phyloP scores from a whole-genome alignment of 2,888 invertebrate genomes.

The Netelia fuscicornis region DNA sequence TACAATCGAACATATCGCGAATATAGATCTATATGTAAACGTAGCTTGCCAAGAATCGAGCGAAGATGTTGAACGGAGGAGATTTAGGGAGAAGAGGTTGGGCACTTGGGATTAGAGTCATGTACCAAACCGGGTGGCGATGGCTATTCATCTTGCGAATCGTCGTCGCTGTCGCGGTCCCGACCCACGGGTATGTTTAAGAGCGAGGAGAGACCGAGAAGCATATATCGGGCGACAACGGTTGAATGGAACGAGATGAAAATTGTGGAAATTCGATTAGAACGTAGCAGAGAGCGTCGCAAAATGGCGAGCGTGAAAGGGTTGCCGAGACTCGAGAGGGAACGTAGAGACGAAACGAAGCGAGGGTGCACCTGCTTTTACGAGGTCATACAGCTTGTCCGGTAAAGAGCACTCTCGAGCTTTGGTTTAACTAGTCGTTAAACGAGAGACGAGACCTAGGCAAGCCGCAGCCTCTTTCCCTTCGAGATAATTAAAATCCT shows the following conservation, averaged over 20 bases:
- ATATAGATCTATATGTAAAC: background rate
- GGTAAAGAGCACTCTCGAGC: conserved; percentile 51
- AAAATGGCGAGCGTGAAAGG: background rate
- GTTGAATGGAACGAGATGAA: background rate
- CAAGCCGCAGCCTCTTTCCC: conserved; percentile 21
- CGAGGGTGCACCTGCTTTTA: conserved; percentile 53
- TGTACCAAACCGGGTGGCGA: background rate
- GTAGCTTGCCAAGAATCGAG: no score
- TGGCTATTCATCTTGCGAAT: background rate
- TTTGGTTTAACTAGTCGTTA: conserved; percentile 62
- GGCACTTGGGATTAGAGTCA: conserved; percentile 3
- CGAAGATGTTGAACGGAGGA: no score
- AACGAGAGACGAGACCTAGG: conserved; percentile 51
- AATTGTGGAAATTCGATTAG: background rate
- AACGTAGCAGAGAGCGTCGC: background rate
- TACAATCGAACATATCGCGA: background rate
- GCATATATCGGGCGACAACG: background rate
- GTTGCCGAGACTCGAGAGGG: background rate
- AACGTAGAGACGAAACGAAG: conserved; percentile 22
- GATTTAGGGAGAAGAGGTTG: background rate
- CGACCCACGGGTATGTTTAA: background rate
- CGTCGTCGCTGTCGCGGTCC: conserved; percentile 1
- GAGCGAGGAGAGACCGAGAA: background rate
- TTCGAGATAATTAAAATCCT: conserved; percentile 61
- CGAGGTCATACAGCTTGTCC: conserved; percentile 47